These are phyloP conservation scores for Hydrozoanthus gracilis DNA, from an alignment of 92 coral and sea anemone species.

Conservation along the genomic window DNA sequence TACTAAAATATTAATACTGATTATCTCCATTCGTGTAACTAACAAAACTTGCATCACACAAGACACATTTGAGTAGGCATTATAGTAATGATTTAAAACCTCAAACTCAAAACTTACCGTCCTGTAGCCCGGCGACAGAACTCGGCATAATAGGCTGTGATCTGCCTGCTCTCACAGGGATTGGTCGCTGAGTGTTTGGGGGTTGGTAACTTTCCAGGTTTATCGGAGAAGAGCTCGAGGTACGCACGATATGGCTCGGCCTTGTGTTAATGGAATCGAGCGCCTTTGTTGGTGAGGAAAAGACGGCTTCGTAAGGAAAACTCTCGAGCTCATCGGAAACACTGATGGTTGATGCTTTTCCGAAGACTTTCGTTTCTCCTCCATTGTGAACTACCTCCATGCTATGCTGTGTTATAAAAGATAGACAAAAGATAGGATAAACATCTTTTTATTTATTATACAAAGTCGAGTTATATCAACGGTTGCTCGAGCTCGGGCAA, in stretches of 20 bases:
- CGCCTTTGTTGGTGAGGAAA: slow-evolving; percentile 18
- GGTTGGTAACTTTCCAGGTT: neutral
- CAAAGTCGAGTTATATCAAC: no score
- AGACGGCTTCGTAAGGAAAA: slow-evolving; percentile 6
- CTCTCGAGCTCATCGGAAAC: slow-evolving; percentile 8
- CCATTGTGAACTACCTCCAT: neutral
- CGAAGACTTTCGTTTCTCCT: neutral
- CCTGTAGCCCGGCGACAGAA: neutral
- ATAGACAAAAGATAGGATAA: no score
- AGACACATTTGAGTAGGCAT: no score
- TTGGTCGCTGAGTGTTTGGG: slow-evolving; percentile 1
- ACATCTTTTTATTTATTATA: no score
- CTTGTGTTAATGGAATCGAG: slow-evolving; percentile 6
- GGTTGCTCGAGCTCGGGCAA: no score
- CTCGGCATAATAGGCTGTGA: slow-evolving; percentile 9
- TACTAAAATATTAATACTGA: no score
- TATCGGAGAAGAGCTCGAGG: neutral
- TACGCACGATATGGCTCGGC: neutral
- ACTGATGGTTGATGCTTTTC: slow-evolving; percentile 27
- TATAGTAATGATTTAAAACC: no score
- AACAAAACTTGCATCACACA: no score
- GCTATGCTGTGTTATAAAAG: neutral
- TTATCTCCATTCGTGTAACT: no score
- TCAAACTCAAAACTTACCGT: slow-evolving; percentile 6
- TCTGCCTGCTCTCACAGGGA: slow-evolving; percentile 23